Percentiles rank a stretch among this genome's conserved stretches.
Conservation (phyloP, 1,140 invertebrate genomes). For the Pteromalus puparum region DNA sequence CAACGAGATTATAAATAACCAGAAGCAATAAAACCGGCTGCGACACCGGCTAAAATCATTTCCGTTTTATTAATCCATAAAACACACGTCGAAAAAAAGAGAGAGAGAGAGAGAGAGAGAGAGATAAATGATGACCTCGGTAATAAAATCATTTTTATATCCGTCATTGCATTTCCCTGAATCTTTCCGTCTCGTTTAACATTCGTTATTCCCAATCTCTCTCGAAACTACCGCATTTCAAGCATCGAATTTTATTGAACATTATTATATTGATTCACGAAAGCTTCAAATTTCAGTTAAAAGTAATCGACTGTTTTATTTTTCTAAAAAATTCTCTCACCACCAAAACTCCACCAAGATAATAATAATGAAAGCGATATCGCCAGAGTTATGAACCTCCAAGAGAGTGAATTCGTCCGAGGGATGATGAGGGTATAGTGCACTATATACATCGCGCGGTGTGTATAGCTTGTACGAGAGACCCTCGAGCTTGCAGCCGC, state of each 20-base stretch:
- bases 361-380: neutral
- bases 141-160: neutral
- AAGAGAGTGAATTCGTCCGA: neutral
- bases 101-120: no score
- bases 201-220: neutral
- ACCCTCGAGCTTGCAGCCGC: neutral
- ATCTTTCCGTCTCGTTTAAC: neutral
- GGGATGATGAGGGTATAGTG: neutral
- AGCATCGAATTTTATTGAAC: neutral
- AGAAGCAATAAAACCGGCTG: neutral
- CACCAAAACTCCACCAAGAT: neutral
- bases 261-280: no score
- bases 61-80: neutral
- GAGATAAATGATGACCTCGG: neutral
- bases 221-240: neutral
- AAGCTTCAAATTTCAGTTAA: no score
- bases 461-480: neutral
- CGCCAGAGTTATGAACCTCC: neutral
- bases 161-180: no score
- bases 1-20: neutral
- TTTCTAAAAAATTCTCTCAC: no score
- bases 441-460: neutral
- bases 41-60: neutral
- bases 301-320: no score
- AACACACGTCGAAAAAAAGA: neutral